Base-by-base conservation (phyloP, 2,888 invertebrate genomes). In the Amphipyra berbera region DNA sequence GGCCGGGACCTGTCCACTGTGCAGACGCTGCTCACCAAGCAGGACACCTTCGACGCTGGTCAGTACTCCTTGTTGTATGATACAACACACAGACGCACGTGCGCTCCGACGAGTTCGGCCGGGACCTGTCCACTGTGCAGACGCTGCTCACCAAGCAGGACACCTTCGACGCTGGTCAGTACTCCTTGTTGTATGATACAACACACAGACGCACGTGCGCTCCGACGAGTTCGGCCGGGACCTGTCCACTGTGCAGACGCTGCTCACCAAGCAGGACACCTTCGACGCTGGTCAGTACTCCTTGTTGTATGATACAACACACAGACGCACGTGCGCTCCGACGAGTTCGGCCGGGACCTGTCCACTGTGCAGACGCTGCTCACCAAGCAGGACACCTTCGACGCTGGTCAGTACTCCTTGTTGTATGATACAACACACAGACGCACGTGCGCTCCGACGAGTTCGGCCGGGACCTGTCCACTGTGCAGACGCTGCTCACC, bases 341-440 rank as follows among this genome's bases (percentile, higher is more conserved):
- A 99, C 89, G 99, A 99, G 92, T 99, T 97, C 89, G 99, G 99
- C 35, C 96, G 99, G 30, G 99, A 99, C 93, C 96, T 99, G 62
- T 99, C 99, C 69, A 99, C 99, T 45, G 99, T 99, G 68, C 99
- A 99, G 95, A 99, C 99, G 7, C 96, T 99, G 83, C 96, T 99
- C 63, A 99, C 99, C 70, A 99, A 99, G 94, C 99, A 99, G 93
- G 99, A 99, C 93, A 99, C 99, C 61, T 99, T 99, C 90, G 99
- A 99, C 94, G 99, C 99, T 70, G 99, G 97, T 97, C 71, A 56
- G 79, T 58, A 27, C 8, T 12, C 21, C 21, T 10, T 44, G 1
- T 33, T 33, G 33, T 33, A 21, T 33, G 33, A 33, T 4, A 33
- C 1, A n/a, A n/a, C n/a, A n/a, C n/a, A n/a, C n/a, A 99, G 94